Evolutionary conservation across 1,140 invertebrate species (phyloP), one percentile per base, ranked within the genome.

Genomic region (Heterodera schachtii): DNA sequence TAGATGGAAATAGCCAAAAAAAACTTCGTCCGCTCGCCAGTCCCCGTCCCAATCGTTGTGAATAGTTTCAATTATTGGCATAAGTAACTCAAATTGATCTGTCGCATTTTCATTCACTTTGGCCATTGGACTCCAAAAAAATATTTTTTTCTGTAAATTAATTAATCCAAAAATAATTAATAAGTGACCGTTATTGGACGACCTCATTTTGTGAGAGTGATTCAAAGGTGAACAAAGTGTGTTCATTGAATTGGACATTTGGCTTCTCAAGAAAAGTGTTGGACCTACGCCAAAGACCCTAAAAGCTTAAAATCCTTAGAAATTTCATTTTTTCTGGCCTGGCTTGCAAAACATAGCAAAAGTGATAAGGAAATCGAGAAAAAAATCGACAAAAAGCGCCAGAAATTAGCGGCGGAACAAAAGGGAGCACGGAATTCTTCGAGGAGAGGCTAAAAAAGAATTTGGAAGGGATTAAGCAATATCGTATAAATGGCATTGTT

Each of bases 211-310:
- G 5, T 64, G 57, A 64, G 57, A 5, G 16, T 5, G 44, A 41
- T 47, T 78, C 77, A 4, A 78, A 70, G 9, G 57, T 2, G 78
- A 82, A 64, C 2, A 74, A 70, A 21, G 41, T 41, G 7, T 75
- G 16, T 44, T 78, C 60, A 46, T 6, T 52, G 64, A 82, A 82
- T 44, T 64, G 44, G 1, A 83, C 49, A 52, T 44, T 57, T 9
- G 82, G 81, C 41, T 82, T 79, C 49, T 83, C 82, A 21, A 84
- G 64, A 71, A 83, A 83, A 69, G 82, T 83, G 74, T 79, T 84
- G 8, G 82, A 84, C 5, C 66, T 66, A 49, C 21, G 75, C 82
- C 82, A 83, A 31, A 83, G 46, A 1, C 82, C 82, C 82, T 83
- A 74, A 31, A 81, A 70, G 21, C 81, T 31, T n/a, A 71, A 43